Evolutionary conservation across 1,140 invertebrate genomes (phyloP), one percentile per base, ranked within the genome.

Genomic region (Condylostylus longicornis): DNA sequence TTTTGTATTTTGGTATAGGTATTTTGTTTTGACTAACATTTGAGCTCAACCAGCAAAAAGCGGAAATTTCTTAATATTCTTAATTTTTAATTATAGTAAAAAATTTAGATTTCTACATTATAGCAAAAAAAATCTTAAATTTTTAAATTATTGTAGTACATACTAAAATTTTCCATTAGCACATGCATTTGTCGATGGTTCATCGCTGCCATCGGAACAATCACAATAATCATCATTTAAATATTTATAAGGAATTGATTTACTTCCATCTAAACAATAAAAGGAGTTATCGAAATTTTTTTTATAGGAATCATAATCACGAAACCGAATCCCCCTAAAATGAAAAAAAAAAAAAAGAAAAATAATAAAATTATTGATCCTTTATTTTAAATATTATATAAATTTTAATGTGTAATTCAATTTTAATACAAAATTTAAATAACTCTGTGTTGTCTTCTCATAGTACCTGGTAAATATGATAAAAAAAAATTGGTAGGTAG

Each of bases 141-240:
- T n/a, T n/a, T n/a, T n/a, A n/a, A n/a, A n/a, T n/a, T n/a, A n/a
- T n/a, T n/a, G n/a, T n/a, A n/a, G n/a, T n/a, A n/a, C n/a, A n/a
- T n/a, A n/a, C 54, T 79, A 77, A 63, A 94, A 95, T 12, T 67
- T 61, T 3, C 82, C 82, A 63, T 79, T 77, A 1, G 69, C 54
- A 62, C 91, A 95, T 14, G 91, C 90, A 53, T 76, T 76, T 5
- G 89, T 95, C 38, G 86, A 74, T 18, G 88, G 88, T 61, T 95
- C 90, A 62, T 95, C 90, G 41, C 75, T 79, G 15, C 84, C 85
- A 64, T 86, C 82, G 13, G 57, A 50, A 65, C 90, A 96, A 62
- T 96, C 90, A 67, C 90, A 96, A 53, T 85, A 96, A 61, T 96
- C 78, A 65, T 96, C 90, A 56, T 96, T 96, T 4, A 95, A 67